Conservation (phyloP, 2,888 invertebrate species). For the Erebia aethiops region DNA sequence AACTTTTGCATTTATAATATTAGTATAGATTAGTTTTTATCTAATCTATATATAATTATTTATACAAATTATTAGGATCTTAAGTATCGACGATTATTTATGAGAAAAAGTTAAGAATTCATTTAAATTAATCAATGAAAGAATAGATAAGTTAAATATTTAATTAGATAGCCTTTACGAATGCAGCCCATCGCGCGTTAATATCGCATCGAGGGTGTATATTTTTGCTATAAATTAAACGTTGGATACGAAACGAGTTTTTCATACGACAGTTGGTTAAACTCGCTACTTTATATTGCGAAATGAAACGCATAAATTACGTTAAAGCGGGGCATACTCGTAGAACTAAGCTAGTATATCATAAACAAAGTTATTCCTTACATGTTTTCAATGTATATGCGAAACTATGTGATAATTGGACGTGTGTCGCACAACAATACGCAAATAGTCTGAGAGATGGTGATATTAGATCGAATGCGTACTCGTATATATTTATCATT, state of each 20-base stretch:
- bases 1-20: no score
- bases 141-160: not conserved
- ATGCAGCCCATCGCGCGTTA: constrained; percentile 34
- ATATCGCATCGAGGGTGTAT: constrained; percentile 54
- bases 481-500: not conserved
- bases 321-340: constrained; percentile 31
- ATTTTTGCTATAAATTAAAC: constrained; percentile 77
- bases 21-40: no score
- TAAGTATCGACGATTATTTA: no score
- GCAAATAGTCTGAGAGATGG: constrained; percentile 8
- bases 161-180: not conserved
- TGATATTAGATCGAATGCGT: not conserved
- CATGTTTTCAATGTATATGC: constrained; percentile 8
- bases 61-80: no score
- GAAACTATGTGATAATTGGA: constrained; percentile 5
- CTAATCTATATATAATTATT: no score
- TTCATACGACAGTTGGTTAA: constrained; percentile 71
- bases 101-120: not conserved
- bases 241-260: constrained; percentile 69
- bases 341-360: constrained; percentile 38
- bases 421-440: not conserved
- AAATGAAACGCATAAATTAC: constrained; percentile 81
- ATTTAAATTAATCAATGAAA: not conserved
- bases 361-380: constrained; percentile 29
- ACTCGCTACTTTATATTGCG: constrained; percentile 68